Evolutionary conservation across 2,797 vertebrate genomes (phyloP), one percentile per base, ranked within the genome.

Genomic region (Coregonus sp.): DNA sequence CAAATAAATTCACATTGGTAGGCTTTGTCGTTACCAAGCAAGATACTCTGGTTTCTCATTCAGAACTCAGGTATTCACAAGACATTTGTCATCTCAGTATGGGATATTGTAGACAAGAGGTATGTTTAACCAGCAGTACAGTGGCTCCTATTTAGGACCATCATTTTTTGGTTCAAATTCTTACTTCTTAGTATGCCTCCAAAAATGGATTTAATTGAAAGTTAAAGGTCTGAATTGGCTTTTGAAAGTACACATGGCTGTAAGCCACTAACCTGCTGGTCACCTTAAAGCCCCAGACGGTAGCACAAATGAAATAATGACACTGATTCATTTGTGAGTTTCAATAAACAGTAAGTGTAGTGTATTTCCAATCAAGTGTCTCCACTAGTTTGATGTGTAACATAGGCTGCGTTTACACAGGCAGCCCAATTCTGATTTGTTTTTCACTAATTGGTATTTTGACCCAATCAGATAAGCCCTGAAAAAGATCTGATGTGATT

Each of bases 1-100:
- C 89, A 82, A 85, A 80, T 69, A 80, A 84, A 77, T 59, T 51
- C 65, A 14, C 29, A 35, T 14, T 67, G 65, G 25, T 31, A 67
- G 16, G 65, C 65, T 67, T 15, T 31, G 25, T 35, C 31, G 12
- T 67, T 33, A 67, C 25, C 78, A 84, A 79, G 82, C 86, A 86
- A 87, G 78, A 78, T 83, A 77, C 80, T 89, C 83, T 87, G 82
- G 88, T 86, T 87, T 89, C 88, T 89, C 86, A 86, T 89, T 90
- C 87, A 86, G 86, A 93, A 93, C 94, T 95, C 93, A 94, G 94
- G 94, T 94, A 92, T 93, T 92, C 89, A 47, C 54, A 72, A 35
- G 54, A 56, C 71, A n/a, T 51, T 9, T 52, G 71, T 33, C 51
- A n/a, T 56, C 51, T 54, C 31, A 35, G 15, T 31, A 52, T 15